These are phyloP conservation scores for Pogonomyrmex californicus DNA, from an alignment of 1,140 invertebrate genomes.

Conservation along the genomic window DNA sequence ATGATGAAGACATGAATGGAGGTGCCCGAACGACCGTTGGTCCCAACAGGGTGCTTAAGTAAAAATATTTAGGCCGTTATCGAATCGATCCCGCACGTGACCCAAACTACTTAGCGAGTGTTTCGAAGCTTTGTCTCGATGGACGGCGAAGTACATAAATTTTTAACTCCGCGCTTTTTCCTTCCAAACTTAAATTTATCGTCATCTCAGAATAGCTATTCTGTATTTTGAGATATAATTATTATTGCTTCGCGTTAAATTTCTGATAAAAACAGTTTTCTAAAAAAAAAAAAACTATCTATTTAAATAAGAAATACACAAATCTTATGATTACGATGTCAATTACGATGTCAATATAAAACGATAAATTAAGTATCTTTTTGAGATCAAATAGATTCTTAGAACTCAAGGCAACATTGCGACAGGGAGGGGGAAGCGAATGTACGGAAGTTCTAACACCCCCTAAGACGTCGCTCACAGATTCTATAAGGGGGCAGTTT, in stretches of 20 bases:
- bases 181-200: neutral
- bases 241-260: neutral
- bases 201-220: neutral
- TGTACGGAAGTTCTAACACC: slow-evolving; percentile 68
- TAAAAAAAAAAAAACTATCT: neutral
- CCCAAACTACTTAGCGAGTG: slow-evolving; percentile 62
- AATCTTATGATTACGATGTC: neutral
- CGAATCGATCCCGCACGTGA: slow-evolving; percentile 69
- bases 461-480: slow-evolving; percentile 66
- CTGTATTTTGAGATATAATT: neutral
- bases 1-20: slow-evolving; percentile 72
- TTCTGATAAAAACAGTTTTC: neutral
- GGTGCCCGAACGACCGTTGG: slow-evolving; percentile 56
- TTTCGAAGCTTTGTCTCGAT: slow-evolving; percentile 55
- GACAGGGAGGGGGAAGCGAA: slow-evolving; percentile 41
- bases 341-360: neutral
- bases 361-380: neutral
- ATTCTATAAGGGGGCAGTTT: slow-evolving; percentile 84
- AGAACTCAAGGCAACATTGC: slow-evolving; percentile 36
- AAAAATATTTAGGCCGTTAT: slow-evolving; percentile 80
- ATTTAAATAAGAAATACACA: neutral
- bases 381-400: neutral
- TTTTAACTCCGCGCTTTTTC: neutral
- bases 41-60: slow-evolving; percentile 76
- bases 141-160: slow-evolving; percentile 33